phyloP scores from a whole-genome alignment of 1,140 invertebrate genomes.

The Magallana gigas region DNA sequence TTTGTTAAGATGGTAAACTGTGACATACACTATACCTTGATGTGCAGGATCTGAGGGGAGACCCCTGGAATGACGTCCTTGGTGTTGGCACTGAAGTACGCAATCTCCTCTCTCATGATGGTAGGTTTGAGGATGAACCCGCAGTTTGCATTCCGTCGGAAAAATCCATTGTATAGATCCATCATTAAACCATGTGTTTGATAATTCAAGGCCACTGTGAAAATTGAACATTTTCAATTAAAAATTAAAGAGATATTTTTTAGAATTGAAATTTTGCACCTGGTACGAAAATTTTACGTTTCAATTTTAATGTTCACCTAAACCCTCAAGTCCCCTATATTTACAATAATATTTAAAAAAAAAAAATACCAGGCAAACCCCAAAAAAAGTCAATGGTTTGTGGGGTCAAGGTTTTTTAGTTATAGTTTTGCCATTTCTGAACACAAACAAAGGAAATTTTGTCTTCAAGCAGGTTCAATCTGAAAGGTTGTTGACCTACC shows the following conservation, averaged over 20 bases:
- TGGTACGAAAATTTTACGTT: no score
- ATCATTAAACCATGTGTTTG: constrained; percentile 82
- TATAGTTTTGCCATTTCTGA: no score
- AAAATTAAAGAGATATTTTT: no score
- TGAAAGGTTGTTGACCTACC: constrained; percentile 17
- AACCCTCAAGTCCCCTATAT: no score
- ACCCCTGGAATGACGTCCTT: constrained; percentile 81
- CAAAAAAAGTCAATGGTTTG: no score
- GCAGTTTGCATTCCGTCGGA: constrained; percentile 84
- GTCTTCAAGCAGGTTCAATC: no score
- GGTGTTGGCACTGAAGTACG: constrained; percentile 80
- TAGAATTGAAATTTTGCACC: no score
- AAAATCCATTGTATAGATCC: constrained; percentile 83
- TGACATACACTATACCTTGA: constrained; percentile 79
- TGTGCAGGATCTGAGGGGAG: constrained; percentile 81
- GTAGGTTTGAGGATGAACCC: constrained; percentile 85
- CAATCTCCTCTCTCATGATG: constrained; percentile 76
- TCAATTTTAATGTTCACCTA: no score
- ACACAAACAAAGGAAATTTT: no score
- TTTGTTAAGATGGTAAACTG: background rate
- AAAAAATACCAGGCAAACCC: no score
- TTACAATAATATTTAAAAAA: no score
- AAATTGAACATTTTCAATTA: background rate
- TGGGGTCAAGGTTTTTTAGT: no score
- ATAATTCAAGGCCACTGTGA: constrained; percentile 82